Conservation (phyloP, 2,113 vertebrate species). For the Pelvicachromis taeniatus region DNA sequence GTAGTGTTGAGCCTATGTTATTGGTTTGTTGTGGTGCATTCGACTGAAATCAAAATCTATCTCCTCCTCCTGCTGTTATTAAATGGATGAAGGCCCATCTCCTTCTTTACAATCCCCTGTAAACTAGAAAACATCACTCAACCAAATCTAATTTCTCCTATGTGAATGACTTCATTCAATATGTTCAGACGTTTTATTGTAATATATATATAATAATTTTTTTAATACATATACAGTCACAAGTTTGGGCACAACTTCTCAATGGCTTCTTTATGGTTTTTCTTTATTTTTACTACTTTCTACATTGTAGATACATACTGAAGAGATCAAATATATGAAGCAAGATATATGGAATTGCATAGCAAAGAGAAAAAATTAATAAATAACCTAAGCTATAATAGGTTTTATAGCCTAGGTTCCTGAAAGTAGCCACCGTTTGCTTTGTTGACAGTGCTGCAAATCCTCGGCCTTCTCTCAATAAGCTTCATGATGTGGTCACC, state of each 20-base stretch:
- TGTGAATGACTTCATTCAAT: neutral
- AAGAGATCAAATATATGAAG: neutral
- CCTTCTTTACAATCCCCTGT: neutral
- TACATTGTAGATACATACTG: neutral
- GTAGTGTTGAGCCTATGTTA: neutral
- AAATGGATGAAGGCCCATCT: neutral
- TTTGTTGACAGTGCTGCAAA: neutral
- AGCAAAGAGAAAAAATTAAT: too few relatives aligned
- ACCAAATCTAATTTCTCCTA: neutral
- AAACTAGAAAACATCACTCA: neutral
- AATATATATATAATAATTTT: neutral
- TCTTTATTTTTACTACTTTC: too few relatives aligned
- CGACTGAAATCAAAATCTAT: neutral
- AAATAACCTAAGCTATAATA: too few relatives aligned
- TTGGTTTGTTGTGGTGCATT: neutral
- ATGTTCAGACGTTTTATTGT: neutral
- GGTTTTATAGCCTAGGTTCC: too few relatives aligned
- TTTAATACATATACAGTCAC: neutral
- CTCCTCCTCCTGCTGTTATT: neutral
- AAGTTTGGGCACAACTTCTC: neutral
- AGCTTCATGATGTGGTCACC: neutral
- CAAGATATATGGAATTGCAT: neutral
- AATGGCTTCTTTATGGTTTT: neutral
- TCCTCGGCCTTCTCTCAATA: neutral
- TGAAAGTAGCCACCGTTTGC: accelerated